Conservation (phyloP, 1,140 invertebrate species). For the Phthorimaea operculella region DNA sequence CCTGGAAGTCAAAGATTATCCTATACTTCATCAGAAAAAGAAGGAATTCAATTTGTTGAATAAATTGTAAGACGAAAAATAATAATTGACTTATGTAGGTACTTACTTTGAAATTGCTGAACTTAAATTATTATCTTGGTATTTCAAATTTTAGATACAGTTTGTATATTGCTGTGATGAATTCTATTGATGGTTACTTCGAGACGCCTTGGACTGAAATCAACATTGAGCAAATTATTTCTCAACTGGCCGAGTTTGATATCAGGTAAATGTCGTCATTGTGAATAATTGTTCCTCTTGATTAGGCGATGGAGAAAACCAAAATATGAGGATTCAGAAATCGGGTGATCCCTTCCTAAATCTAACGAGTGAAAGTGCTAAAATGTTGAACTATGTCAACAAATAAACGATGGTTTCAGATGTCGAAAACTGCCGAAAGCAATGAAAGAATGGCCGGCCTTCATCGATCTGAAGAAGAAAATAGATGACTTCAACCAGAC, state of each 20-base stretch:
- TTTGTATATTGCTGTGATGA: conserved; percentile 84
- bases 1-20: conserved; percentile 82
- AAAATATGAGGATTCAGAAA: too few species aligned
- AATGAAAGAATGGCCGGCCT: conserved; percentile 91
- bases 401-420: too few species aligned
- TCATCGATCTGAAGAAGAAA: conserved; percentile 85
- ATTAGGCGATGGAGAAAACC: too few species aligned
- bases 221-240: conserved; percentile 84
- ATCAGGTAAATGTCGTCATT: conserved; percentile 74
- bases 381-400: too few species aligned
- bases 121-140: neutral
- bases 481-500: conserved; percentile 93
- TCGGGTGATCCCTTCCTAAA: too few species aligned
- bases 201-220: conserved; percentile 86
- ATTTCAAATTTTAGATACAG: conserved; percentile 53
- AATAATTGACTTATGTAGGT: neutral
- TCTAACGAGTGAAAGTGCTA: too few species aligned
- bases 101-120: too few species aligned
- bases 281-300: too few species aligned
- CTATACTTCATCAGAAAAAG: conserved; percentile 78
- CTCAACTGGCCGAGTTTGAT: conserved; percentile 85
- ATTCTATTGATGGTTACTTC: conserved; percentile 85
- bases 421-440: conserved; percentile 83
- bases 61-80: conserved; percentile 72
- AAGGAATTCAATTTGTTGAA: conserved; percentile 87